Evolutionary conservation across 2,113 vertebrate species (phyloP), one percentile per base, ranked within the genome.

Genomic region (Dendropsophus ebraccatus): DNA sequence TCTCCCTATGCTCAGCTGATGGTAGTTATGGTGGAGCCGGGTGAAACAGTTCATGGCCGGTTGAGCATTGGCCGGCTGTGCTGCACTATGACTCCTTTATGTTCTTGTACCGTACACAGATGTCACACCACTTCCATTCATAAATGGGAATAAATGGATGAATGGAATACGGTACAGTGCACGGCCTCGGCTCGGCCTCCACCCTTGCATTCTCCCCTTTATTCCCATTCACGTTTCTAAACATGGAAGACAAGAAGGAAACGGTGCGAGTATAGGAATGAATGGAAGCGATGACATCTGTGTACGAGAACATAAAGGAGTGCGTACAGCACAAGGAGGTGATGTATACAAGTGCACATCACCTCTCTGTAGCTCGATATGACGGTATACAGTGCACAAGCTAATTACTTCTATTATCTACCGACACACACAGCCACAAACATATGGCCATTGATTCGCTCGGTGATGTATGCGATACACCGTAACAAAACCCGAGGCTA

Each of bases 361-460:
- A 12, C 8, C 62, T 16, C 8, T 28, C 60, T 1, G 35, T 23
- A 23, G 23, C 30, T 11, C 35, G 0, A 45, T 28, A 50, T 76
- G 25, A 30, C 73, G 11, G 25, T 50, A 49, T 76, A 23, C n/a
- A 50, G 47, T 2, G 12, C 4, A 50, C n/a, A 50, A 30, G 73
- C 25, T 76, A 30, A 76, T 76, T 50, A 76, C 25, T 30, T 28
- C 37, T 76, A 7, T 75, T 75, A 75, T 75, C 37, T 16, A 49
- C 37, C 25, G 72, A 49, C 41, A 23, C 1, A 73, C 37, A 74
- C 41, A 14, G 1, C 32, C 17, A 74, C 45, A 30, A 6, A 1
- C n/a, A 76, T 52, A 76, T 17, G 25, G 73, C 73, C 13, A 76
- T 76, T 30, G 47, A 76, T 76, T 52, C 0, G 19, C 25, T 17